Conservation (phyloP, 2,888 invertebrate genomes). For the Unio delphinus region DNA sequence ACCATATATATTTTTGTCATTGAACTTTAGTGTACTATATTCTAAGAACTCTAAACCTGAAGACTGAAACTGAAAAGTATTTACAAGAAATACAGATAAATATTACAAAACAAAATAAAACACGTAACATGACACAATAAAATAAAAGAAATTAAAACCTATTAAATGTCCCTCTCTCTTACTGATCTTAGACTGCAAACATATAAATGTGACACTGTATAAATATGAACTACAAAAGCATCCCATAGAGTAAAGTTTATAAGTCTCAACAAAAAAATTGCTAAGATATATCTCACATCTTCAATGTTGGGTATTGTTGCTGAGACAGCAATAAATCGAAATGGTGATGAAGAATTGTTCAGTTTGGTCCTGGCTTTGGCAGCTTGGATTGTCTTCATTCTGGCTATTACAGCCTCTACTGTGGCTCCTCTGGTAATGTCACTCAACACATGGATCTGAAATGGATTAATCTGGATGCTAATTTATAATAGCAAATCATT, state of each 20-base stretch:
- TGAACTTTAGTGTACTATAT: too few relatives aligned
- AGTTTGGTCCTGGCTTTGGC: slow-evolving; percentile 36
- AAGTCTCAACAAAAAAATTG: background rate
- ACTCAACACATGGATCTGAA: slow-evolving; percentile 79
- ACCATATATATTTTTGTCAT: too few relatives aligned
- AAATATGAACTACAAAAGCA: too few relatives aligned
- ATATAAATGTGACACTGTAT: background rate
- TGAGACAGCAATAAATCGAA: slow-evolving; percentile 82
- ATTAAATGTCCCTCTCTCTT: too few relatives aligned
- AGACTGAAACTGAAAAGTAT: too few relatives aligned
- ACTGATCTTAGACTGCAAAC: background rate
- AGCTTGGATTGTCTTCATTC: slow-evolving; percentile 84
- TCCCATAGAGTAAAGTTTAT: background rate
- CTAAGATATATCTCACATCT: slow-evolving; percentile 73
- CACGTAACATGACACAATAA: too few relatives aligned
- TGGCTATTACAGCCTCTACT: slow-evolving; percentile 84
- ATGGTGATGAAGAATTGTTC: slow-evolving; percentile 11
- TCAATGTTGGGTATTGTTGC: slow-evolving; percentile 85
- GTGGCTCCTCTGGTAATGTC: slow-evolving; percentile 82
- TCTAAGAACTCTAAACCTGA: too few relatives aligned
- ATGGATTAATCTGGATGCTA: background rate
- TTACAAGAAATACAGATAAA: too few relatives aligned
- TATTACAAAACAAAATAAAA: too few relatives aligned
- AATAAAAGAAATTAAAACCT: too few relatives aligned
- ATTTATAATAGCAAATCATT: too few relatives aligned